Evolutionary conservation across 2,888 invertebrate species (phyloP), one percentile per base, ranked within the genome.

Genomic region (Noctua janthe): DNA sequence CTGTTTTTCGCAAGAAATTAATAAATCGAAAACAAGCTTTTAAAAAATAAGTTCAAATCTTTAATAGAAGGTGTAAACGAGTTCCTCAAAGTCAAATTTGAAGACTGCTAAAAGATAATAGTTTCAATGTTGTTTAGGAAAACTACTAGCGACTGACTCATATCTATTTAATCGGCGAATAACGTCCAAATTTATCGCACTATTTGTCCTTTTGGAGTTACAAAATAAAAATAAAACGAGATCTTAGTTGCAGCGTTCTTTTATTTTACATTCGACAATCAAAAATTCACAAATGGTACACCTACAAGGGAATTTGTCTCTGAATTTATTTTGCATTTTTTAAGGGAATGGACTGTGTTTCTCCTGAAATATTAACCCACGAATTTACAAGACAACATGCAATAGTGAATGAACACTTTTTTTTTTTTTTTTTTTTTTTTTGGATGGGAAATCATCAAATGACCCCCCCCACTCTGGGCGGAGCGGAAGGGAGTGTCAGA

Each of bases 71-170:
- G 2, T 71, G 49, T 29, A 54, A 72, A 66, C 64, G 4, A n/a
- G 73, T 66, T 54, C 15, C 7, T 35, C n/a, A 67, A 76, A 62
- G n/a, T 75, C 29, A 5, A 64, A 49, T 59, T 39, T 39, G 62
- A 71, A 47, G 71, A 47, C 29, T 35, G n/a, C 76, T 74, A 84
- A 83, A 87, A 76, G 62, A 84, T 75, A 64, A 85, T 71, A 67
- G 51, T 56, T 75, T 7, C 6, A 23, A 23, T n/a, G 17, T 29
- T 64, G 56, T 74, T 0, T 29, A n/a, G 81, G 87, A 85, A 85
- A 80, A 80, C 17, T 67, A 84, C 76, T 54, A 39, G 56, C 7
- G 5, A 20, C 54, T 85, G 85, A 85, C 56, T 87, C 85, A 87
- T n/a, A 47, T 15, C 11, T 73, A 71, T 74, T 74, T 64, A 62